phyloP scores from a whole-genome alignment of 2,113 vertebrate species.

The Gadus macrocephalus region DNA sequence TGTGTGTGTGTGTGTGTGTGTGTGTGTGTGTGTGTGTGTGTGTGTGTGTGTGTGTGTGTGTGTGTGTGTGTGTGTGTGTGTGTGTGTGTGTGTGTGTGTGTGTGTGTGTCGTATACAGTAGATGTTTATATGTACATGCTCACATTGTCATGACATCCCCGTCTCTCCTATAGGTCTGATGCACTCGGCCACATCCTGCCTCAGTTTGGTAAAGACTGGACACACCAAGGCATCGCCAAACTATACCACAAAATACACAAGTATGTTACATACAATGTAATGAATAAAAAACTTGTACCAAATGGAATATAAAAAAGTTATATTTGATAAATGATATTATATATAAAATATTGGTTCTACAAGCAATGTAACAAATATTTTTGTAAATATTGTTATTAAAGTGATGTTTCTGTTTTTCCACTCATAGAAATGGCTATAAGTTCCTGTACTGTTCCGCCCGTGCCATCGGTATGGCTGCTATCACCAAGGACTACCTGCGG shows the following conservation, averaged over 20 bases:
- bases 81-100: background rate
- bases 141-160: background rate
- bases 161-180: constrained; percentile 77
- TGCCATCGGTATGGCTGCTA: constrained; percentile 88
- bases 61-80: background rate
- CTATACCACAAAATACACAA: constrained; percentile 94
- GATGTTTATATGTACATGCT: background rate
- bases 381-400: background rate
- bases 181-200: constrained; percentile 92
- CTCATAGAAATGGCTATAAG: constrained; percentile 88
- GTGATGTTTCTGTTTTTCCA: background rate
- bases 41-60: no score
- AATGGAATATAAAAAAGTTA: no score
- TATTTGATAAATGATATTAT: no score
- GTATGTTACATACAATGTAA: constrained; percentile 70
- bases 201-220: constrained; percentile 95
- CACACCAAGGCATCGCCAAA: constrained; percentile 86
- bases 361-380: no score
- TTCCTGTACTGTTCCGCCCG: constrained; percentile 95
- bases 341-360: no score
- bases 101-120: background rate
- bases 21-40: no score
- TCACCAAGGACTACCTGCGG: constrained; percentile 87
- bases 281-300: no score
- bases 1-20: no score